Evolutionary conservation across 1,140 invertebrate species (phyloP).

Genomic region (Grapholita molesta): DNA sequence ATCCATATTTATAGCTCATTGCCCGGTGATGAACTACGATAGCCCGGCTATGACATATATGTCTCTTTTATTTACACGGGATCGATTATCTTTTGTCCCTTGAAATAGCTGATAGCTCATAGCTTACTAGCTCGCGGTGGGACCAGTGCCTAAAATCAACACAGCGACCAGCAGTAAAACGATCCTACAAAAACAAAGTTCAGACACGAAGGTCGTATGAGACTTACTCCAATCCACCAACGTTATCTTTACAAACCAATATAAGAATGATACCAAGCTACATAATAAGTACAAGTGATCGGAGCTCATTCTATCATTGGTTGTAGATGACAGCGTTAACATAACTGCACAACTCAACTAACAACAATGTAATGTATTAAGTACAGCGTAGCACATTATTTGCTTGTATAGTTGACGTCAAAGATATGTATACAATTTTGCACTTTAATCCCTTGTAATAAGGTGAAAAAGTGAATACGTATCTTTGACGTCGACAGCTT

Average conservation of each 20-base stretch:
- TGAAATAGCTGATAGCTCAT: too few species aligned
- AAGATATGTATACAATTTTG: too few species aligned
- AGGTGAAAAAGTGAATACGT: too few species aligned
- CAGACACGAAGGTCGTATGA: background rate
- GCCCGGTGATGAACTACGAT: too few species aligned
- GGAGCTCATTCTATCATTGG: background rate
- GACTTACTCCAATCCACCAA: background rate
- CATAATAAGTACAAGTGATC: background rate
- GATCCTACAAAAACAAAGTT: conserved; percentile 3
- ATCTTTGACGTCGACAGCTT: background rate
- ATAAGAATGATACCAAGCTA: background rate
- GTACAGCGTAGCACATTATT: background rate
- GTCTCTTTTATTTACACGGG: too few species aligned
- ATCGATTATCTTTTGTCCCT: too few species aligned
- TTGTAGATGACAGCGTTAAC: background rate
- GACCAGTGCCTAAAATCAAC: too few species aligned
- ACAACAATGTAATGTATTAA: conserved; percentile 3
- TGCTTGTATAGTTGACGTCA: too few species aligned
- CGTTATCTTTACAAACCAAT: background rate
- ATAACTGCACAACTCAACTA: background rate
- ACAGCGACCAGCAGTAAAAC: background rate
- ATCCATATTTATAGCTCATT: too few species aligned
- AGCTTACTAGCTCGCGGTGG: too few species aligned
- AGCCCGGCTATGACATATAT: too few species aligned
- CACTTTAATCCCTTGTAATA: too few species aligned